These are phyloP conservation scores for Ictalurus punctatus DNA, from an alignment of 2,113 vertebrate species.

Conservation along the genomic window DNA sequence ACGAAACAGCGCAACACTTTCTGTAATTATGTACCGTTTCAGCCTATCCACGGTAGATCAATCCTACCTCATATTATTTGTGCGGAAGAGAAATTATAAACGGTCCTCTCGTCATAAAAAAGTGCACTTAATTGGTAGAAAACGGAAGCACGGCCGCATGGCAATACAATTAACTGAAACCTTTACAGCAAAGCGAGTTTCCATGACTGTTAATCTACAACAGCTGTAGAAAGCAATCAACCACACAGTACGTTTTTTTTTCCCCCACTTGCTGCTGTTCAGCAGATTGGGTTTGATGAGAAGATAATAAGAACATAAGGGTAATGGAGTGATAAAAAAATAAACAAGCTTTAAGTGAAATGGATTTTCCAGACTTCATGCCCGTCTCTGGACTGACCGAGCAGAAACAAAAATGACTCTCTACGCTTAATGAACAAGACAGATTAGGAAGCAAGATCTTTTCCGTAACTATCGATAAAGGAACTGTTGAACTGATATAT, in stretches of 20 bases:
- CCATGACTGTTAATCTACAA: slow-evolving; percentile 15
- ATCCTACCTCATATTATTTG: background rate
- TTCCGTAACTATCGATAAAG: background rate
- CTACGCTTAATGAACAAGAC: background rate
- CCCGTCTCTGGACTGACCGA: background rate
- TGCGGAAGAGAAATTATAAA: background rate
- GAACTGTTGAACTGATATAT: background rate
- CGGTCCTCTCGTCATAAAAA: background rate
- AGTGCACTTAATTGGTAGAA: background rate
- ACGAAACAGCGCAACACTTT: background rate
- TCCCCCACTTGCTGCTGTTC: background rate
- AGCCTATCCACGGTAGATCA: background rate
- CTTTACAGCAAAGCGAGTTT: slow-evolving; percentile 1
- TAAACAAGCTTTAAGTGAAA: slow-evolving; percentile 6
- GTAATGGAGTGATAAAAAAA: slow-evolving; percentile 18
- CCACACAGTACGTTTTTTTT: background rate
- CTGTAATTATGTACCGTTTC: background rate
- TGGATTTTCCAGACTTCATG: slow-evolving; percentile 3
- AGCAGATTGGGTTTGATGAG: slow-evolving; percentile 3
- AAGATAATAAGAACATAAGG: slow-evolving; percentile 18
- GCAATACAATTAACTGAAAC: background rate
- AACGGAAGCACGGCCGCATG: background rate
- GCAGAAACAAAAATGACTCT: background rate
- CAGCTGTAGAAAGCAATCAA: slow-evolving; percentile 20
- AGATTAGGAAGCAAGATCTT: background rate